A percentile compares a stretch with the other conserved stretches of the same genome.
These are phyloP conservation scores for Brachystomella parvula DNA, from an alignment of 1,140 invertebrate genomes.

Conservation along the genomic window DNA sequence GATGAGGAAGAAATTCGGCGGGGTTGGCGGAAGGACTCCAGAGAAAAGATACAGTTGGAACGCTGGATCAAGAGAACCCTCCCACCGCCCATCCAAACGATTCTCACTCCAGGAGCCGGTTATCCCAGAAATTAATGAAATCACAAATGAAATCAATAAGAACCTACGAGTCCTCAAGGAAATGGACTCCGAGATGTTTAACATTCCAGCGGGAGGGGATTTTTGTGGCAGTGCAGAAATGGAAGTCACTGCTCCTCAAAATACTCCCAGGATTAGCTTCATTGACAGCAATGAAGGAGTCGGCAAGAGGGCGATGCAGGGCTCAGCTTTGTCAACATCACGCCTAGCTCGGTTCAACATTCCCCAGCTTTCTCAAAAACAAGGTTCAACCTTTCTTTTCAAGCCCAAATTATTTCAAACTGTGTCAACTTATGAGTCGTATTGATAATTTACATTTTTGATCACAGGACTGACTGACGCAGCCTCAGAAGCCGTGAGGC, in stretches of 20 bases:
- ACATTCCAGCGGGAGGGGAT: not conserved
- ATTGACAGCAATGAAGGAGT: slow-evolving; percentile 12
- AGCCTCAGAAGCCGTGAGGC: slow-evolving; percentile 22
- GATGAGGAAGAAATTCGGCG: slow-evolving; percentile 10
- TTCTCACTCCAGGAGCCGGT: slow-evolving; percentile 35
- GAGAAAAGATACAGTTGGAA: slow-evolving; percentile 29
- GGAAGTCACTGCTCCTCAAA: not conserved
- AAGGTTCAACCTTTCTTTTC: too few species aligned
- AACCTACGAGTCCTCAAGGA: slow-evolving; percentile 10
- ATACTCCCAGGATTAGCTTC: not conserved
- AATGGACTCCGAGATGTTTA: not conserved
- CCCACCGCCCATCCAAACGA: slow-evolving; percentile 9
- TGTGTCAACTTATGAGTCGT: not conserved
- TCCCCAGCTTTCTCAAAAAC: too few species aligned
- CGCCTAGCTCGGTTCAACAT: too few species aligned
- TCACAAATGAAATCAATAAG: slow-evolving; percentile 34
- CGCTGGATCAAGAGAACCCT: too few species aligned
- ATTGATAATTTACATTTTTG: not conserved
- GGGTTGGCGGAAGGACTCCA: slow-evolving; percentile 5
- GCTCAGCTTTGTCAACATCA: slow-evolving; percentile 13
- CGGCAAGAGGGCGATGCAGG: slow-evolving; percentile 32
- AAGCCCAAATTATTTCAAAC: too few species aligned
- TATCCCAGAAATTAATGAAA: slow-evolving; percentile 29
- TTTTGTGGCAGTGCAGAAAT: not conserved
- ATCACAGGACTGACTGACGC: slow-evolving; percentile 30